Evolutionary conservation across 2,113 vertebrate genomes (phyloP).

Genomic region (Nothoprocta pentlandii): DNA sequence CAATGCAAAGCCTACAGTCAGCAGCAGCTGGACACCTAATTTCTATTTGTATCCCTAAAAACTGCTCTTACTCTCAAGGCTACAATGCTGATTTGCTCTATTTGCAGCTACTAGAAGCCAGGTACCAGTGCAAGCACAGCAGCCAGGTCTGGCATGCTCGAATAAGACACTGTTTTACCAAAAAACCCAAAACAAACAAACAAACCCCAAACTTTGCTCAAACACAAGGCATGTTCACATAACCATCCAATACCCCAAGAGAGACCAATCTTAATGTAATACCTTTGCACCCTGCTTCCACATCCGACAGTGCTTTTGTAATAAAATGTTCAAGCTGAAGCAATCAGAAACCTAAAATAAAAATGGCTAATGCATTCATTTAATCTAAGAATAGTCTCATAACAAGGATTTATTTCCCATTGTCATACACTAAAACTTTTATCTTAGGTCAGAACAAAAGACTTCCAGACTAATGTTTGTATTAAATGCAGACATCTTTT

Average conservation of each 20-base stretch:
- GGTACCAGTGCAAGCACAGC: accelerated
- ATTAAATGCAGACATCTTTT: not conserved
- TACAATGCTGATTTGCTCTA: not conserved
- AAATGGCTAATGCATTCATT: not conserved
- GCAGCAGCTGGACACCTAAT: not conserved
- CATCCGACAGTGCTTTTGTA: too few species aligned
- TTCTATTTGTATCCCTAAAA: slow-evolving; percentile 6
- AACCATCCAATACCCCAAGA: not conserved
- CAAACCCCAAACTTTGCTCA: not conserved
- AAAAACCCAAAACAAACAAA: not conserved
- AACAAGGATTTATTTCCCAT: not conserved
- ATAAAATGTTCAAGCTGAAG: too few species aligned
- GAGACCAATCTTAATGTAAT: not conserved
- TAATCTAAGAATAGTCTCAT: not conserved
- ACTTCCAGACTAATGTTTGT: not conserved
- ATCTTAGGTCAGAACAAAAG: slow-evolving; percentile 9
- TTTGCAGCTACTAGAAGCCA: not conserved
- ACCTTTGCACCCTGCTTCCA: not conserved
- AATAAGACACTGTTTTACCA: not conserved
- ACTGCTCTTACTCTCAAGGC: not conserved
- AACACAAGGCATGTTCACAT: not conserved
- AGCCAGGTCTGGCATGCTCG: not conserved
- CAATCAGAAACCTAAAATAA: not conserved
- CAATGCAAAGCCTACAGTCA: not conserved
- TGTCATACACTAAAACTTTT: not conserved